Conservation (phyloP, 2,113 vertebrate genomes). For the Hylia prasina region DNA sequence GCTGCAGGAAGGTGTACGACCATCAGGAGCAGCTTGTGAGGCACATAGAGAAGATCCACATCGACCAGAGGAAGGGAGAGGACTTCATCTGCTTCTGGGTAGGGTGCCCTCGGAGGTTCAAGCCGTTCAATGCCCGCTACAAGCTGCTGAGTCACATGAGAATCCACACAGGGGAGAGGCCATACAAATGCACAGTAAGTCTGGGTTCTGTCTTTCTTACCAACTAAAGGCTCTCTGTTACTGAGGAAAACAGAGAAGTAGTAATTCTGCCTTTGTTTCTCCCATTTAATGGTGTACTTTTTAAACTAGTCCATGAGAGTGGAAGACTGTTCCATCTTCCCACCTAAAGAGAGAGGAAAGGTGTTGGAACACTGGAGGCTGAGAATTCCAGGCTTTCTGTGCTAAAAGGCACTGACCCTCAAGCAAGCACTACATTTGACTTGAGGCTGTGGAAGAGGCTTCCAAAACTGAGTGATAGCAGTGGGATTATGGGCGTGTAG, state of each 20-base stretch:
- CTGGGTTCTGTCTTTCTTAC: neutral
- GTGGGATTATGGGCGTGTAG: neutral
- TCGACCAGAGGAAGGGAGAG: slow-evolving; percentile 92
- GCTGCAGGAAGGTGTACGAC: slow-evolving; percentile 84
- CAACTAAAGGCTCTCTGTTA: neutral
- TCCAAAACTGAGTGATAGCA: neutral
- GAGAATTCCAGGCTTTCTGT: neutral
- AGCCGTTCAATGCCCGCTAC: slow-evolving; percentile 95
- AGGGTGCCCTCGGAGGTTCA: slow-evolving; percentile 86
- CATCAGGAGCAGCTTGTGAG: slow-evolving; percentile 90
- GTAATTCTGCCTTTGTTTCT: neutral
- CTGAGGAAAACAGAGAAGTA: neutral
- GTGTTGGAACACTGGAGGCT: neutral
- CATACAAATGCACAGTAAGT: slow-evolving; percentile 95
- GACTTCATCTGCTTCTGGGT: slow-evolving; percentile 95
- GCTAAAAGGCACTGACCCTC: neutral
- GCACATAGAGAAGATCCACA: slow-evolving; percentile 92
- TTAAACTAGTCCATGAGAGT: neutral
- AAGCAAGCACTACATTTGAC: neutral
- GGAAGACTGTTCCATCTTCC: neutral
- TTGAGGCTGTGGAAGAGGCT: neutral
- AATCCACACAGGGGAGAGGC: slow-evolving; percentile 97
- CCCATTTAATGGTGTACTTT: neutral
- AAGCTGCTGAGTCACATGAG: slow-evolving; percentile 98
- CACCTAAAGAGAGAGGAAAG: neutral